phyloP scores from a whole-genome alignment of 2,888 invertebrate species.

The Heliconius ismenius region DNA sequence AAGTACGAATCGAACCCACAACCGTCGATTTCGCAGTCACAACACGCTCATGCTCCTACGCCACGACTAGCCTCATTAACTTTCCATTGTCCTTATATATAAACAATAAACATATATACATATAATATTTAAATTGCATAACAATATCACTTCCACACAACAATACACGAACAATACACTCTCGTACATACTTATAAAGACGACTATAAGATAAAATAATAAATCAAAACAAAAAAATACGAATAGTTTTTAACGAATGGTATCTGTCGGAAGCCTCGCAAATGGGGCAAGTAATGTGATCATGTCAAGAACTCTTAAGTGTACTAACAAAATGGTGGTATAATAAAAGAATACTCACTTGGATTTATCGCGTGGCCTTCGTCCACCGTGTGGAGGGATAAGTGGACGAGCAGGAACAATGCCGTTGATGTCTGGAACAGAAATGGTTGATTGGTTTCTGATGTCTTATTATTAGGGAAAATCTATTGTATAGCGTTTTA shows the following conservation, averaged over 20 bases:
- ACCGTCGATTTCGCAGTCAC: no score
- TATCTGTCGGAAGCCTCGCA: conserved; percentile 4
- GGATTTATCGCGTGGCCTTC: conserved; percentile 77
- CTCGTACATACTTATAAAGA: neutral
- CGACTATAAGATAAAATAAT: neutral
- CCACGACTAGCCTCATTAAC: no score
- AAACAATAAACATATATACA: neutral
- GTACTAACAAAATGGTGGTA: conserved; percentile 26
- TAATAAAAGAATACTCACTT: conserved; percentile 58
- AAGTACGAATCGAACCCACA: no score
- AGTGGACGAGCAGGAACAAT: conserved; percentile 70
- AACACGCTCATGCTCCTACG: no score
- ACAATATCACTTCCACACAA: neutral
- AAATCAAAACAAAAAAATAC: neutral
- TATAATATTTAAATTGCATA: neutral
- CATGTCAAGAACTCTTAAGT: conserved; percentile 34
- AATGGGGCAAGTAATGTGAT: conserved; percentile 17
- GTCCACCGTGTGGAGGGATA: conserved; percentile 77
- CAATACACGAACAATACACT: neutral
- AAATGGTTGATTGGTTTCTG: conserved; percentile 1
- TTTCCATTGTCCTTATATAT: neutral
- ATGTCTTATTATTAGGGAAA: neutral
- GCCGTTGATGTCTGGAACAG: conserved; percentile 67
- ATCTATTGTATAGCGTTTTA: neutral
- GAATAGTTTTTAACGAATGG: conserved; percentile 1